These are phyloP conservation scores for Odontomyia ornata DNA, from an alignment of 2,888 invertebrate species.

Conservation along the genomic window DNA sequence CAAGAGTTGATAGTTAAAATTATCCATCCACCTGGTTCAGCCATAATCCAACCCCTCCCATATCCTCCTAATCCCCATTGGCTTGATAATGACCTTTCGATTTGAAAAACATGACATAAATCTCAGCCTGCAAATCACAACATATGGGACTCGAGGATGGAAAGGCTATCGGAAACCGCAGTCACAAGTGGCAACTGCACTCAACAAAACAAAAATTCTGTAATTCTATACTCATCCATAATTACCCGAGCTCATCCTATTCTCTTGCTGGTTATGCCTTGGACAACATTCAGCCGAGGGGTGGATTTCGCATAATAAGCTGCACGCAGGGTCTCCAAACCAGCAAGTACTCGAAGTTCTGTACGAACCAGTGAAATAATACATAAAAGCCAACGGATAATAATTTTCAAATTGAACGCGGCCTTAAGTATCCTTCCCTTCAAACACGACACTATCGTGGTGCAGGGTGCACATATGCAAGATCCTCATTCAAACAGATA, in stretches of 20 bases:
- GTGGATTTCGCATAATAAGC: conserved; percentile 33
- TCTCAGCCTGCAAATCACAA: conserved; percentile 25
- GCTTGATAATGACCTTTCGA: not conserved
- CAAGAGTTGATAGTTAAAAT: no score
- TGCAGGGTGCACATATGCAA: conserved; percentile 48
- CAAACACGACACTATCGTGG: not conserved
- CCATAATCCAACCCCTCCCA: no score
- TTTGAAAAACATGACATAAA: not conserved
- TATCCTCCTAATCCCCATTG: no score
- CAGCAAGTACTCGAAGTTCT: not conserved
- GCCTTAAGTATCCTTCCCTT: not conserved
- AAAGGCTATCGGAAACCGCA: conserved; percentile 37
- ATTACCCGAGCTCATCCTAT: conserved; percentile 52
- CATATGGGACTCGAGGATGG: conserved; percentile 45
- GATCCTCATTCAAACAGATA: conserved; percentile 59
- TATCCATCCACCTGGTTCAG: no score
- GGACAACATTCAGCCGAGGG: not conserved
- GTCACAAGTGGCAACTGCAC: conserved; percentile 44
- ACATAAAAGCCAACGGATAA: conserved; percentile 35
- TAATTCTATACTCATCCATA: conserved; percentile 60
- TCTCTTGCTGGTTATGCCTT: not conserved
- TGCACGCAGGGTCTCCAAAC: conserved; percentile 26
- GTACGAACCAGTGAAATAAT: conserved; percentile 30
- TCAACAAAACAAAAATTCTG: conserved; percentile 53
- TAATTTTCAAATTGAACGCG: conserved; percentile 35